Percentiles rank a stretch among this genome's conserved stretches.
Evolutionary conservation across 1,140 invertebrate genomes (phyloP).

Genomic region (Philaenus spumarius): DNA sequence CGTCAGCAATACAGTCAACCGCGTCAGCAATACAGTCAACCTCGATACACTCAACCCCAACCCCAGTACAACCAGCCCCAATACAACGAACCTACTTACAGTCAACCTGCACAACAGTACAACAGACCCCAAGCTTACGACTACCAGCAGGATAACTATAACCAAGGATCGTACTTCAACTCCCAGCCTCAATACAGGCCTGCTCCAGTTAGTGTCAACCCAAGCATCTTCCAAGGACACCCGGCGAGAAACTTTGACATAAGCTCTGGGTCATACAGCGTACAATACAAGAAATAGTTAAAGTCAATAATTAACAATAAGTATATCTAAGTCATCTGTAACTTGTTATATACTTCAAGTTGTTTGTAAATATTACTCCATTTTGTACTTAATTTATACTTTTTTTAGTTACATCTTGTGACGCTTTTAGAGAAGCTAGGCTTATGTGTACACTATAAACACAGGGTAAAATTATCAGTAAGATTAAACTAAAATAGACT

Average conservation of each 20-base stretch:
- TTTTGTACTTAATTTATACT: too few relatives aligned
- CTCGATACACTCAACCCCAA: neutral
- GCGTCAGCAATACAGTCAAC: slow-evolving; percentile 22
- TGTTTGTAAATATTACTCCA: too few relatives aligned
- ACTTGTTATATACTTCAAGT: too few relatives aligned
- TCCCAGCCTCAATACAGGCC: slow-evolving; percentile 30
- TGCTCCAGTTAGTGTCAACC: neutral
- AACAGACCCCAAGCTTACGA: slow-evolving; percentile 22
- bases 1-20: slow-evolving; percentile 17
- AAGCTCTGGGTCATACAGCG: slow-evolving; percentile 59
- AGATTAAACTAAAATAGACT: too few relatives aligned
- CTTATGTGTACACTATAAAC: too few relatives aligned
- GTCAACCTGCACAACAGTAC: slow-evolving; percentile 21
- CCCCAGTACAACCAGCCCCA: neutral
- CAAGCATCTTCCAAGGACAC: slow-evolving; percentile 36
- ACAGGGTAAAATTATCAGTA: too few relatives aligned
- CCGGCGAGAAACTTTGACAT: slow-evolving; percentile 54
- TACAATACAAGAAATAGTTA: slow-evolving; percentile 47
- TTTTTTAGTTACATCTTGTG: too few relatives aligned
- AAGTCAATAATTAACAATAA: too few relatives aligned
- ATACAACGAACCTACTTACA: slow-evolving; percentile 13
- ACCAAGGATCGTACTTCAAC: slow-evolving; percentile 26
- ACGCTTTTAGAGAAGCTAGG: too few relatives aligned
- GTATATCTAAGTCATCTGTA: too few relatives aligned
- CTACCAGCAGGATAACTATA: slow-evolving; percentile 32